Base-by-base conservation (phyloP, 2,888 invertebrate species). In the Drosophila demipolita region DNA sequence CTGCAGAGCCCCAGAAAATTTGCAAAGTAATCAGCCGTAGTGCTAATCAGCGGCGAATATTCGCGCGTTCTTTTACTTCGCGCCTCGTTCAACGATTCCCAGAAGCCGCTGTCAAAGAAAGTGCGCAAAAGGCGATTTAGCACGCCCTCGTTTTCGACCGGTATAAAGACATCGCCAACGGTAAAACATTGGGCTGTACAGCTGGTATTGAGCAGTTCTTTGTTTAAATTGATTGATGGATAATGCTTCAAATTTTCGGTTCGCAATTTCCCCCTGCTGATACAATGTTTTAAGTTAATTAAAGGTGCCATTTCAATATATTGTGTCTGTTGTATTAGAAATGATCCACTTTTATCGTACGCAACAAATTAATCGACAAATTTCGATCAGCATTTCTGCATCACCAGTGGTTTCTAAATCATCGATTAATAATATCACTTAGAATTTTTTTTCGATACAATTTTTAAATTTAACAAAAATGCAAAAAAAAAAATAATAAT, bases 71-170 rank as follows among this genome's bases (percentile, higher is more conserved):
- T 76, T 8, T 93, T 93, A 73, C 93, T 94, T 2, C 95, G 94
- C 11, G 96, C 95, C 5, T 95, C 94, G 73, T 95, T 94, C 20
- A 97, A 91, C 2, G 96, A 96, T 82, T 96, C 96, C 11, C 94
- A 89, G 73, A 96, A 94, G 0, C 97, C 97, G 90, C 96, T 95
- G 88, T 97, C 96, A 78, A 96, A 95, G 94, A 96, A 97, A 0
- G 96, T 95, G 90, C 96, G 96, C 0, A 95, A 95, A 20, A 97
- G 94, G 91, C 96, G 96, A 91, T 97, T 97, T 1, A 96, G 93
- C 55, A 96, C 94, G 69, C 96, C 95, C 78, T 97, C 96, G 78
- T 42, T 65, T 29, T 96, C 94, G 0, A 96, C 96, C 70, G 93
- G 95, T 90, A 95, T 94, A 23, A 87, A 94, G 6, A 71, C 78